phyloP scores from a whole-genome alignment of 2,888 invertebrate species.

The Emesis castigata region DNA sequence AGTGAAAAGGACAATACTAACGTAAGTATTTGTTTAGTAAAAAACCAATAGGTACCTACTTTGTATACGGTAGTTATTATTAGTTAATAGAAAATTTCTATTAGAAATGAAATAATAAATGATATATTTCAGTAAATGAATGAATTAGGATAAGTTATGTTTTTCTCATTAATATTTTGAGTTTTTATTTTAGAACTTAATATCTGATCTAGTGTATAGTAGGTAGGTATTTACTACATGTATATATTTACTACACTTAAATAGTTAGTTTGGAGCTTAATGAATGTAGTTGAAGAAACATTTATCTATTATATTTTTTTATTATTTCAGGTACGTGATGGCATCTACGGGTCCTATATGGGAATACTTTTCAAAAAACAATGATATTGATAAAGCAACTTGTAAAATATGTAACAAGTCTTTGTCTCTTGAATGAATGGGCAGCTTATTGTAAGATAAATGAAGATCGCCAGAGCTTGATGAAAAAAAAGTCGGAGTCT shows the following conservation, averaged over 20 bases:
- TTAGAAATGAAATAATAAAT: not conserved
- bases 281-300: not conserved
- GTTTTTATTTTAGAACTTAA: not conserved
- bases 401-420: conserved; percentile 9
- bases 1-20: not conserved
- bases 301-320: not conserved
- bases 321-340: not conserved
- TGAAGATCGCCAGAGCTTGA: conserved; percentile 5
- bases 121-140: not conserved
- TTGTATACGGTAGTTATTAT: not conserved
- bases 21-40: not conserved
- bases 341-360: not conserved
- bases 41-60: not conserved
- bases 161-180: not conserved
- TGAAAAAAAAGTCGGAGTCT: not conserved
- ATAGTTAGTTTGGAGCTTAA: too few species aligned
- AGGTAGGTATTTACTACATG: not conserved
- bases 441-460: conserved; percentile 12
- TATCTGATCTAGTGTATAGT: not conserved
- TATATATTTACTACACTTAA: too few species aligned
- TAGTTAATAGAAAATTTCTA: not conserved
- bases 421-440: not conserved
- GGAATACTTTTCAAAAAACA: conserved; percentile 8
- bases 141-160: not conserved
- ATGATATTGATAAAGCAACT: conserved; percentile 7